A percentile compares a stretch with the other conserved stretches of the same genome.
Conservation (phyloP, 2,888 invertebrate genomes). For the Melitaea athalia region DNA sequence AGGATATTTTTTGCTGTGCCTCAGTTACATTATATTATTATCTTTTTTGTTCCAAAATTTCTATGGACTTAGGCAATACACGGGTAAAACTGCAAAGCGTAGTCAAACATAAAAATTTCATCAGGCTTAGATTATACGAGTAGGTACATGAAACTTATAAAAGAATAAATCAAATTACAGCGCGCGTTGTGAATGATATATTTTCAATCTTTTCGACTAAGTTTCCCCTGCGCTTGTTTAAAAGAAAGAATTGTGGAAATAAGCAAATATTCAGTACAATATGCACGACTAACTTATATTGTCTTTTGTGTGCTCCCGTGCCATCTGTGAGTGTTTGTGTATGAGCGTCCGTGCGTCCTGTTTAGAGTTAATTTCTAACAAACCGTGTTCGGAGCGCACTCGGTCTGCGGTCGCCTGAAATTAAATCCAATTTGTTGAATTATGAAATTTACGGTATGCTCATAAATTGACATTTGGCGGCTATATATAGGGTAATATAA, state of each 20-base stretch:
- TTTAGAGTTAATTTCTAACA: conserved; percentile 24
- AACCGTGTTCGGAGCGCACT: background rate
- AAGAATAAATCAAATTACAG: background rate
- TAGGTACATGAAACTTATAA: no score
- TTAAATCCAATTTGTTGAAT: conserved; percentile 1
- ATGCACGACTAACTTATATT: conserved; percentile 22
- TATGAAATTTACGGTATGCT: conserved; percentile 13
- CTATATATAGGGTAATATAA: background rate
- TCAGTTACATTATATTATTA: no score
- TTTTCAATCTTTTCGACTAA: background rate
- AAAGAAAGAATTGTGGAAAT: conserved; percentile 23
- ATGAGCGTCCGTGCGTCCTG: conserved; percentile 16
- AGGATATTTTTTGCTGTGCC: no score
- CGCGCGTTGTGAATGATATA: background rate
- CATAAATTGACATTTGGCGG: background rate
- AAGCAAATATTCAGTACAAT: conserved; percentile 5
- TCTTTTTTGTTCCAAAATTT: no score
- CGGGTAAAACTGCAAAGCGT: no score
- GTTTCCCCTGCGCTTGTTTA: background rate
- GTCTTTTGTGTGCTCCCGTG: conserved; percentile 12
- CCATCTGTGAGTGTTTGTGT: conserved; percentile 12
- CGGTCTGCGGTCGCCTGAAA: conserved; percentile 5
- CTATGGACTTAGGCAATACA: no score
- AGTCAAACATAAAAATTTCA: no score
- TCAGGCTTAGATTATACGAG: no score